Conservation (phyloP, 2,797 vertebrate species). For the Fistularia commersonii region DNA sequence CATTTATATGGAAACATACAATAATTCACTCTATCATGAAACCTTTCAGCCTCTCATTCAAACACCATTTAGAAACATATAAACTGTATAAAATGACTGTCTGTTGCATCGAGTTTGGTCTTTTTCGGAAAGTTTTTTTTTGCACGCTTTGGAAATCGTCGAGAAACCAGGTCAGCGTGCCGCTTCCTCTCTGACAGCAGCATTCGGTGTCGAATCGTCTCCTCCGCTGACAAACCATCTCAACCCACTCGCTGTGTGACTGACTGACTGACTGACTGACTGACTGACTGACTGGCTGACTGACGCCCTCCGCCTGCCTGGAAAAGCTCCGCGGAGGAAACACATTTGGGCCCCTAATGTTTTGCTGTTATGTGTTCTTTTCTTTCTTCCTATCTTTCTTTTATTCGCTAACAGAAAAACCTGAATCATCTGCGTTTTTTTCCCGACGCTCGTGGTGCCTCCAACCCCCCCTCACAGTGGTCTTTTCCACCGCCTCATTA, state of each 20-base stretch:
- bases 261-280: no score
- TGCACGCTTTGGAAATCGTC: constrained; percentile 19
- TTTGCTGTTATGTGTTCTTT: constrained; percentile 25
- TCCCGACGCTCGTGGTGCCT: constrained; percentile 46
- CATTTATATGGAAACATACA: no score
- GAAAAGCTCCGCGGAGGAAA: no score
- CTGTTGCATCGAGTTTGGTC: constrained; percentile 11
- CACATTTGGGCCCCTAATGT: constrained; percentile 24
- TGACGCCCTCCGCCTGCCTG: background rate
- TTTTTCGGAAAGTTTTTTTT: constrained; percentile 13
- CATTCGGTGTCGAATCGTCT: constrained; percentile 43
- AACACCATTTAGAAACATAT: no score
- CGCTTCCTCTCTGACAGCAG: constrained; percentile 37
- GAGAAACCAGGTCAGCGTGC: constrained; percentile 33
- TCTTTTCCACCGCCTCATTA: constrained; percentile 58
- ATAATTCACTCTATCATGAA: no score
- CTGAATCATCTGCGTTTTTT: no score
- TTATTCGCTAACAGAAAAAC: constrained; percentile 1
- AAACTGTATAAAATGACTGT: constrained; percentile 26
- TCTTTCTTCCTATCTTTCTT: constrained; percentile 19
- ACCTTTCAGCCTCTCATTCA: constrained; percentile 23
- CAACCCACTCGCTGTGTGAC: constrained; percentile 49
- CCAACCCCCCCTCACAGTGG: constrained; percentile 43
- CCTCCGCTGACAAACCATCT: constrained; percentile 35
- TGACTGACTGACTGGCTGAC: no score